Base-by-base conservation (phyloP, 2,797 vertebrate species). In the Carcharodon carcharias region DNA sequence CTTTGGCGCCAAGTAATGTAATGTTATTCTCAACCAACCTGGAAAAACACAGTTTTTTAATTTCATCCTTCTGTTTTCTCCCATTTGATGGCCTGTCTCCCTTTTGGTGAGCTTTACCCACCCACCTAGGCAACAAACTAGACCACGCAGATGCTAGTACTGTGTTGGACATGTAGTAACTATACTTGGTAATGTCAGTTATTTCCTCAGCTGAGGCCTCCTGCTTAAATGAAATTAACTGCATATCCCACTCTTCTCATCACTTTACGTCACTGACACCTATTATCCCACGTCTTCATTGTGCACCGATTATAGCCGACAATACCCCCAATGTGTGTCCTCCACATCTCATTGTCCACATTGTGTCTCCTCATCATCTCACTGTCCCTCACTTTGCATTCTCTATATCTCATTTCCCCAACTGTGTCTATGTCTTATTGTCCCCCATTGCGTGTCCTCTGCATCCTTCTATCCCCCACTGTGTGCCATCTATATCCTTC, bases 11-110 rank as follows among this genome's bases (percentile, higher is more conserved):
- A 28, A n/a, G 31, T 31, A 35, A 12, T n/a, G 89, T 92, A 92
- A 92, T 63, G 28, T 92, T 92, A n/a, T 92, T 92, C 56, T 92
- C 58, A 61, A 92, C 31, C 89, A 92, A 63, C 89, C 58, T 92
- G 89, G 12, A 58, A 92, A 92, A 35, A 16, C n/a, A 92, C 4
- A 7, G 18, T 92, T 12, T 92, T 21, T 92, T 35, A 92, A n/a
- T 92, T 35, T 63, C 18, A 14, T 92, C 7, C 54, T 88, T 23
- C 18, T 92, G 31, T 92, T n/a, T 92, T 63, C 28, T 16, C 6
- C 61, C 28, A 35, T 92, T 88, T 58, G 28, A 63, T 35, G 35
- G 89, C 31, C 31, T 92, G 18, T 18, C 82, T 50, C 82, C 5
- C 21, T 85, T 85, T 1, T 50, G 82, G 7, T 85, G 40, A 45